phyloP scores from a whole-genome alignment of 2,113 vertebrate species.

The Pelusios castaneus region DNA sequence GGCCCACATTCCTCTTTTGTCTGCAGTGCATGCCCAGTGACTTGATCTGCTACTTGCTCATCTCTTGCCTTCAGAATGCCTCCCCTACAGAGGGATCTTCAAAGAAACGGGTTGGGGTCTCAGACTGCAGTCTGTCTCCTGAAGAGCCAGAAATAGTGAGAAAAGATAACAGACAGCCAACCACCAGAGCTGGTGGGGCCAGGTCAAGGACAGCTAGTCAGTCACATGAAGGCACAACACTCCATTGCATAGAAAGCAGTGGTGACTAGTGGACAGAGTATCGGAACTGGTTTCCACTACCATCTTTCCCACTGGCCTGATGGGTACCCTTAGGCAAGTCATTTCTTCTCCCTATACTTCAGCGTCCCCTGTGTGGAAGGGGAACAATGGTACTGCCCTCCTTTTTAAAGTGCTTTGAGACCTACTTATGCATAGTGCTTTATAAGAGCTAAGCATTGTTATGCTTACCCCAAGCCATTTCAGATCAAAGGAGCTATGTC shows the following conservation, averaged over 20 bases:
- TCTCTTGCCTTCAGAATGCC: background rate
- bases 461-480: background rate
- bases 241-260: too few species aligned
- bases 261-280: too few species aligned
- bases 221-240: too few species aligned
- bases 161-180: too few species aligned
- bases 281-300: too few species aligned
- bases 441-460: background rate
- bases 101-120: too few species aligned
- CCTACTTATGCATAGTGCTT: background rate
- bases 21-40: background rate
- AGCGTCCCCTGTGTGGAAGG: background rate
- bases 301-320: background rate
- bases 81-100: background rate
- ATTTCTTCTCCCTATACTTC: background rate
- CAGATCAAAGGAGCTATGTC: background rate
- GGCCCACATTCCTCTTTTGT: background rate
- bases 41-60: background rate
- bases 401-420: background rate
- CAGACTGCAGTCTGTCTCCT: too few species aligned
- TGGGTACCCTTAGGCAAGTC: background rate
- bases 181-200: too few species aligned
- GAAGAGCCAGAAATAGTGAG: background rate
- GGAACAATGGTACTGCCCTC: background rate
- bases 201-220: too few species aligned